Conservation (phyloP, 2,113 vertebrate species). For the Oryzias javanicus region DNA sequence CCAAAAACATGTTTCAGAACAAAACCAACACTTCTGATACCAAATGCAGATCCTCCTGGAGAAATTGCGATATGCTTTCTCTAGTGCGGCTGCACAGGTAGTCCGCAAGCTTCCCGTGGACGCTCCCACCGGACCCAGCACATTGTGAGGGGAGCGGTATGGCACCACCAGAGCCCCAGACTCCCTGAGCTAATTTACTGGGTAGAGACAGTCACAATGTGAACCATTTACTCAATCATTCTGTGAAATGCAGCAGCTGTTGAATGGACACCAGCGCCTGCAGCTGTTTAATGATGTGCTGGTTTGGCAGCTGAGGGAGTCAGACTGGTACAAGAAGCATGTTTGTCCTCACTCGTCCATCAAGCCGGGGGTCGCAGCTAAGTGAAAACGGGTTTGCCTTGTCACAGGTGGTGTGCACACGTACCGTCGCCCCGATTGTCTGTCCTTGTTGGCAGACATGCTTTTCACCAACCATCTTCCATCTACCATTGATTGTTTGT, state of each 20-base stretch:
- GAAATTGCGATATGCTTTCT: conserved; percentile 18
- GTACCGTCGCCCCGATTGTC: background rate
- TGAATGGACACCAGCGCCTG: conserved; percentile 36
- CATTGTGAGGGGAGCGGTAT: conserved; percentile 8
- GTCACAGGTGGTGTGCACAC: conserved; percentile 17
- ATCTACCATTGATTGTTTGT: conserved; percentile 29
- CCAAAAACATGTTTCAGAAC: background rate
- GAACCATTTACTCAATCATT: conserved; percentile 42
- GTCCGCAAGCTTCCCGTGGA: conserved; percentile 11
- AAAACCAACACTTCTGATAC: background rate
- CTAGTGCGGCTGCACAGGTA: conserved; percentile 14
- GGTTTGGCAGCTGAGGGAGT: conserved; percentile 42
- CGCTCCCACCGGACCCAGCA: conserved; percentile 34
- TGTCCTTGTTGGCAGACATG: background rate
- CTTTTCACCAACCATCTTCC: background rate
- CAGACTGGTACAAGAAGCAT: conserved; percentile 18
- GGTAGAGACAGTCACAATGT: conserved; percentile 29
- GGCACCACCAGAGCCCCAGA: conserved; percentile 18
- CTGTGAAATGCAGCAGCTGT: conserved; percentile 52
- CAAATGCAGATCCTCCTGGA: conserved; percentile 5
- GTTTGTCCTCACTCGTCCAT: conserved; percentile 18
- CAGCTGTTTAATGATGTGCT: conserved; percentile 54
- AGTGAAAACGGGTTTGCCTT: conserved; percentile 19
- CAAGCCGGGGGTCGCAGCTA: conserved; percentile 14
- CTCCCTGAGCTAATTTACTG: conserved; percentile 47